A percentile compares a stretch with the other conserved stretches of the same genome.
phyloP scores from a whole-genome alignment of 2,113 vertebrate species.

The Onychostoma macrolepis region DNA sequence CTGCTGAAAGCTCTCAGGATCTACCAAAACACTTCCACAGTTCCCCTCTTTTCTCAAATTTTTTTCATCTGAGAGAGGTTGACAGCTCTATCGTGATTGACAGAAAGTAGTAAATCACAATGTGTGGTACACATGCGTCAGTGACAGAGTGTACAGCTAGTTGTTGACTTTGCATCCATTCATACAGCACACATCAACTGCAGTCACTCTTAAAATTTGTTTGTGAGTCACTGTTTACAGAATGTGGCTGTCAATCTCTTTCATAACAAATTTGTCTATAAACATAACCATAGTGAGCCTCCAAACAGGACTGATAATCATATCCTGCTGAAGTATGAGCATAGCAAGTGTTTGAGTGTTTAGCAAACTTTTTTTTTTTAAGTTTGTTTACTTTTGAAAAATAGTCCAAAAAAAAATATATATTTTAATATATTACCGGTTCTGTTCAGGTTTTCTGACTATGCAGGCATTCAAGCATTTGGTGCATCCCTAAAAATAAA shows the following conservation, averaged over 20 bases:
- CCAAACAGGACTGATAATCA: neutral
- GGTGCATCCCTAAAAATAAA: too few species aligned
- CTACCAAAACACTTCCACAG: neutral
- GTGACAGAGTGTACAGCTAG: neutral
- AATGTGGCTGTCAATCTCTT: neutral
- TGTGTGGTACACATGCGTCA: neutral
- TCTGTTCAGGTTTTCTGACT: too few species aligned
- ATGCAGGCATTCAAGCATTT: too few species aligned
- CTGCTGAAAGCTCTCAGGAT: neutral
- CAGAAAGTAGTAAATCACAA: neutral
- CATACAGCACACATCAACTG: neutral
- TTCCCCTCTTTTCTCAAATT: neutral
- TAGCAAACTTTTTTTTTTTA: too few species aligned
- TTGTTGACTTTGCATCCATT: constrained; percentile 5
- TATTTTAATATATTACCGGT: too few species aligned
- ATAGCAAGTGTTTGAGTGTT: too few species aligned
- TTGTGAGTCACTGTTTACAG: neutral
- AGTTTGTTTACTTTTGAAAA: too few species aligned
- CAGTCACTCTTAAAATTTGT: neutral
- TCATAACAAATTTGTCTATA: neutral
- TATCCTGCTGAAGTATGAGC: neutral
- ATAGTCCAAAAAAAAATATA: too few species aligned
- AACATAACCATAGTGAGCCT: neutral
- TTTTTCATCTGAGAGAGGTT: neutral
- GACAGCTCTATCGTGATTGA: neutral